phyloP scores from a whole-genome alignment of 2,797 vertebrate genomes.

The Pangasius larnaudii region DNA sequence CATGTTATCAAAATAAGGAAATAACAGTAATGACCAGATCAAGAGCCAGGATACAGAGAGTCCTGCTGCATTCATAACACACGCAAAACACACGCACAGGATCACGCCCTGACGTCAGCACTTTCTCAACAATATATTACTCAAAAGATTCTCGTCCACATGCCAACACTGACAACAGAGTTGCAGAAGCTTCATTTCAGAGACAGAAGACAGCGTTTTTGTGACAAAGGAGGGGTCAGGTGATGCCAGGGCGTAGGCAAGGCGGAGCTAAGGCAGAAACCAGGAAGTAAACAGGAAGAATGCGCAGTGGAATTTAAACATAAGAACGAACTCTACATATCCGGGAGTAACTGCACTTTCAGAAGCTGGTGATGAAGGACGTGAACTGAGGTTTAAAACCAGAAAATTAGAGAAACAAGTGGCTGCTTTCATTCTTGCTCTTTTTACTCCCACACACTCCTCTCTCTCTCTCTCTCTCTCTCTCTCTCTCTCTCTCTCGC shows the following conservation, averaged over 20 bases:
- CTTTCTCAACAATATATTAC: too few species aligned
- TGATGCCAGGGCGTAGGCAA: background rate
- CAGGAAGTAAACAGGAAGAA: background rate
- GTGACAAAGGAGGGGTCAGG: background rate
- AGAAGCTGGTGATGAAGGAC: background rate
- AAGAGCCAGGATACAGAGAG: background rate
- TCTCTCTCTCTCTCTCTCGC: background rate
- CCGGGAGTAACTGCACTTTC: background rate
- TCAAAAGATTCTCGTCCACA: too few species aligned
- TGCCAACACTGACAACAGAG: background rate
- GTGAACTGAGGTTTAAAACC: background rate
- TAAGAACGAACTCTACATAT: background rate
- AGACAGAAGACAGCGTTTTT: background rate
- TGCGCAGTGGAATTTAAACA: background rate
- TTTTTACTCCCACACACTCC: background rate
- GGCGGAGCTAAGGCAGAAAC: background rate
- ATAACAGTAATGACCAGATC: background rate
- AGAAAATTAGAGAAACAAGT: slow-evolving; percentile 5
- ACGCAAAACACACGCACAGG: too few species aligned
- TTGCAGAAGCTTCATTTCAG: background rate
- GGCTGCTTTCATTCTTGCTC: background rate
- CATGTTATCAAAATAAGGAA: background rate
- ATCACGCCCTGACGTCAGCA: background rate
- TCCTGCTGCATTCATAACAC: background rate
- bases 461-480: background rate